A percentile compares a stretch with the other conserved stretches of the same genome.
Conservation (phyloP, 2,797 vertebrate genomes). For the Microcaecilia unicolor region DNA sequence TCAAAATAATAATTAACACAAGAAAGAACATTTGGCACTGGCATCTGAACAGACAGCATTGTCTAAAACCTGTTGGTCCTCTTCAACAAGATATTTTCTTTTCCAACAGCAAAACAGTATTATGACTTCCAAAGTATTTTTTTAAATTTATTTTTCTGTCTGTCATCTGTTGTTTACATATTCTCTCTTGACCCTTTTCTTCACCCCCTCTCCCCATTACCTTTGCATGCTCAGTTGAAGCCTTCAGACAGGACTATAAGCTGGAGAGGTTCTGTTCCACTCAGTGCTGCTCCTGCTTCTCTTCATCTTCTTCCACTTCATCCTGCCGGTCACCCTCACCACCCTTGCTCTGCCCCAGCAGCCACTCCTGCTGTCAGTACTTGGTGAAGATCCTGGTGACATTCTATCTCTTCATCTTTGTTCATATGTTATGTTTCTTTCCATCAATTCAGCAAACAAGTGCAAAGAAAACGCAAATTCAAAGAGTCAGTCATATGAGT, state of each 20-base stretch:
- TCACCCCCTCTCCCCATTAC: constrained; percentile 28
- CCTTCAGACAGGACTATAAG: constrained; percentile 40
- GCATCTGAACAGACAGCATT: constrained; percentile 36
- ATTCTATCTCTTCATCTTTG: constrained; percentile 58
- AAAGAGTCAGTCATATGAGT: constrained; percentile 38
- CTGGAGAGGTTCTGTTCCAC: constrained; percentile 39
- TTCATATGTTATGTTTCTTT: constrained; percentile 58
- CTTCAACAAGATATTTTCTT: constrained; percentile 3
- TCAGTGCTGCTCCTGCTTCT: constrained; percentile 8
- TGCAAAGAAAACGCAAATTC: constrained; percentile 37
- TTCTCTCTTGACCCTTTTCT: constrained; percentile 43
- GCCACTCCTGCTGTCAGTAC: constrained; percentile 52
- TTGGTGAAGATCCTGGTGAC: constrained; percentile 53
- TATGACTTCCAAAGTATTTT: constrained; percentile 24
- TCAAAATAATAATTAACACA: too few relatives aligned
- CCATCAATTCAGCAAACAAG: constrained; percentile 47
- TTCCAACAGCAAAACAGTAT: constrained; percentile 12
- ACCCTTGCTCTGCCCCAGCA: constrained; percentile 47
- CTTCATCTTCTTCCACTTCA: constrained; percentile 38
- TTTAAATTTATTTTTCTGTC: constrained; percentile 21
- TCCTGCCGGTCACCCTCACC: constrained; percentile 46
- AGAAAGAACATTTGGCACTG: not conserved
- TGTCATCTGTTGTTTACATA: constrained; percentile 19
- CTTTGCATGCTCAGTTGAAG: constrained; percentile 37
- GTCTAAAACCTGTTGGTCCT: constrained; percentile 1